Base-by-base conservation (phyloP, 2,113 vertebrate genomes). In the Coptodon bakossiorum region DNA sequence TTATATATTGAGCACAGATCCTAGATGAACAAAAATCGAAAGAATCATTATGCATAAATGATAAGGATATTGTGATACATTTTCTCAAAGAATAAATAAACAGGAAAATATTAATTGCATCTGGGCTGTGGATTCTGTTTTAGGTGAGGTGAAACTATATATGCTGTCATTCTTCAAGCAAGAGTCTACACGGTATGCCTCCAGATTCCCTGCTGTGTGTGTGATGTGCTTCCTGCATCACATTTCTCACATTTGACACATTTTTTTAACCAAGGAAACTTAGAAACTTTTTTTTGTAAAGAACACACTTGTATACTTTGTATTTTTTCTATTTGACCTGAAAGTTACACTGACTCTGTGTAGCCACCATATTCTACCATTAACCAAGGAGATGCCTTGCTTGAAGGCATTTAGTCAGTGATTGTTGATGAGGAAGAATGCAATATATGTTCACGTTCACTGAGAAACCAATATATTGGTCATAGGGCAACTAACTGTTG, bases 391-490 rank as follows among this genome's bases (percentile, higher is more conserved):
- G 24, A 50, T 57, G 19, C 63, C 38, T 43, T 24, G 63, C 63
- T 68, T 68, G 63, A 43, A 82, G 84, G 48, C 71, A 90, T 78
- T 24, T 7, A 40, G 45, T 56, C 50, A 48, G 38, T 17, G 43
- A 29, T 13, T 71, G 34, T 9, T 82, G 38, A 82, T 54, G 22
- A 17, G 50, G n/a, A 48, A 22, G n/a, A 71, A 68, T 81, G 66
- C 57, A 83, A 83, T 24, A 68, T 50, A 54, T 40, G 52, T 83
- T 87, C 24, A 29, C 36, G 54, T 87, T 88, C 80, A 45, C 59
- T 79, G 56, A 84, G 11, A 81, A 92, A 81, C 16, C 87, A 87
- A 89, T 92, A 90, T 85, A 71, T 73, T 57, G 68, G 71, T 86
- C 81, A n/a, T 22, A 43, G n/a, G 80, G 36, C 40, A 85, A 19